Evolutionary conservation across 92 coral and sea anemone genomes (phyloP).

Genomic region (Phenganax stokvisi): DNA sequence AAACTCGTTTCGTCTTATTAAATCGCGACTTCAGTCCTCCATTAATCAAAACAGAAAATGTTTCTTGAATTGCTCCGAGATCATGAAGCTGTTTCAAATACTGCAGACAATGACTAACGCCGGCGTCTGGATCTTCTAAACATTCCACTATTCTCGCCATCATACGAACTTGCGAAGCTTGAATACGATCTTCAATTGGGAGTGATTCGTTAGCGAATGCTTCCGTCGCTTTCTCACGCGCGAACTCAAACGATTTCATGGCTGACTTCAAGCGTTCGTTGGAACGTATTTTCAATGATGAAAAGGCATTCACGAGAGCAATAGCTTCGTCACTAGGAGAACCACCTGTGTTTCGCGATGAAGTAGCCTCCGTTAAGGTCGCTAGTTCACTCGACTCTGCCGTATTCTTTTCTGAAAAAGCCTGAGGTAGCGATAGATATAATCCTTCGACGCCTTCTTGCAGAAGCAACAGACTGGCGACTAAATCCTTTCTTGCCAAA

Average conservation of each 20-base stretch:
- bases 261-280: background rate
- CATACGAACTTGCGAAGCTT: slow-evolving; percentile 16
- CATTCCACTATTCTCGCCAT: slow-evolving; percentile 1
- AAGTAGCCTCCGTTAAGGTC: background rate
- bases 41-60: no score
- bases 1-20: no score
- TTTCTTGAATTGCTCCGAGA: no score
- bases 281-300: background rate
- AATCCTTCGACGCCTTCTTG: background rate
- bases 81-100: no score
- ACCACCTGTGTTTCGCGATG: background rate
- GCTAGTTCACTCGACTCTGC: background rate
- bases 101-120: background rate
- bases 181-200: slow-evolving; percentile 8
- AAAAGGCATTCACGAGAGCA: background rate
- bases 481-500: background rate
- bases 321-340: background rate
- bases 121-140: slow-evolving; percentile 7
- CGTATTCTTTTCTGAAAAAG: background rate
- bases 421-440: background rate
- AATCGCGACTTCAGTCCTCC: no score
- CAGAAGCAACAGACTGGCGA: background rate
- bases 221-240: slow-evolving; percentile 16
- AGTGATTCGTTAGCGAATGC: slow-evolving; percentile 22
- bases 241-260: background rate